Conservation (phyloP, 2,113 vertebrate species). For the Amblyopsis rosae region DNA sequence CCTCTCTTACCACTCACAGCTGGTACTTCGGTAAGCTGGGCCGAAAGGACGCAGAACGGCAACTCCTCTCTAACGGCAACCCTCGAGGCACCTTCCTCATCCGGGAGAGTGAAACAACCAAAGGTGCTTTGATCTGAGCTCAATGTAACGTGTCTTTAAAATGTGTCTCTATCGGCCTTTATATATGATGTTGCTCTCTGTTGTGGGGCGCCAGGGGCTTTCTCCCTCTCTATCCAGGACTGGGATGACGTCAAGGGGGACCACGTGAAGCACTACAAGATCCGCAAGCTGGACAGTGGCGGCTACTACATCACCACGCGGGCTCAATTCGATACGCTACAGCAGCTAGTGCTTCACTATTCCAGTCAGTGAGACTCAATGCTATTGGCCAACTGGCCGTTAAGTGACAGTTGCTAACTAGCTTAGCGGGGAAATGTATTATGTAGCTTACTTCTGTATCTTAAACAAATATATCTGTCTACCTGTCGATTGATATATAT, state of each 20-base stretch:
- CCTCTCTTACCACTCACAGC: constrained; percentile 60
- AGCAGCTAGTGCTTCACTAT: constrained; percentile 97
- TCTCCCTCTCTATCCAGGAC: constrained; percentile 97
- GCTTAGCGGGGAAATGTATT: no score
- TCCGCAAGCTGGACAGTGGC: constrained; percentile 96
- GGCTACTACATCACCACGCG: constrained; percentile 99
- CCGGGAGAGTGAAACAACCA: constrained; percentile 99
- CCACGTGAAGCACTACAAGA: constrained; percentile 99
- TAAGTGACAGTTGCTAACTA: not conserved
- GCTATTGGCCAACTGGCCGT: not conserved
- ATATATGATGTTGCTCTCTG: not conserved
- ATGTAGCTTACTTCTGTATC: no score
- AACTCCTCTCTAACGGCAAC: constrained; percentile 94
- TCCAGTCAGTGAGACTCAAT: constrained; percentile 88
- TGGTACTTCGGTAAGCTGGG: constrained; percentile 99
- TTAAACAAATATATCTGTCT: no score
- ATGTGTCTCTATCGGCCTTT: not conserved
- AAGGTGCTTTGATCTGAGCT: constrained; percentile 80
- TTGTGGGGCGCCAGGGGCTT: constrained; percentile 83
- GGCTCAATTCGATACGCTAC: constrained; percentile 97
- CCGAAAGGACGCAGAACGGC: constrained; percentile 97
- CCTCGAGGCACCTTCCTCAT: constrained; percentile 98
- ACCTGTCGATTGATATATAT: no score
- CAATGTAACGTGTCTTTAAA: constrained; percentile 8
- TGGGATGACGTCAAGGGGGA: constrained; percentile 99